Evolutionary conservation across 2,888 invertebrate species (phyloP).

Genomic region (Eristalis arbustorum): DNA sequence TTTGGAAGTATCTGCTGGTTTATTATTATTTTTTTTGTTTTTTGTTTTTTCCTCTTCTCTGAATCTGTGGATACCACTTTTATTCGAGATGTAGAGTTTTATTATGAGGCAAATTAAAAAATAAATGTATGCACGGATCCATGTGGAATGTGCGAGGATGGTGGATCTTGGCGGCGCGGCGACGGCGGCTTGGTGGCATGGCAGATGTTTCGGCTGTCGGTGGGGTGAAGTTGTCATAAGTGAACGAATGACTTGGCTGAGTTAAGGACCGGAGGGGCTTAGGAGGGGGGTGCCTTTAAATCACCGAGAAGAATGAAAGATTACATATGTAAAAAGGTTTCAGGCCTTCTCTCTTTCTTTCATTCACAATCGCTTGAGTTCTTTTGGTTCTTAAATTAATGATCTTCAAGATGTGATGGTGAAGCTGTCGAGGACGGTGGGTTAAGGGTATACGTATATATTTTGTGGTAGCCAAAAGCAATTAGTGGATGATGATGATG

Average conservation of each 20-base stretch:
- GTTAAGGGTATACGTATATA: neutral
- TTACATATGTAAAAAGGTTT: constrained; percentile 29
- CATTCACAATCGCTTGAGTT: neutral
- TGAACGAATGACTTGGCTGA: constrained; percentile 19
- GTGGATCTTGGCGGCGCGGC: neutral
- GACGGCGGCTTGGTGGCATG: neutral
- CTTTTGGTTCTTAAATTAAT: constrained; percentile 25
- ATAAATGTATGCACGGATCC: neutral
- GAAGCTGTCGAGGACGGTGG: neutral
- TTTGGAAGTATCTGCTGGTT: constrained; percentile 51
- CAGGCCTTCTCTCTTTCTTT: neutral
- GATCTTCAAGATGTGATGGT: neutral
- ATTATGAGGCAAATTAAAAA: constrained; percentile 45
- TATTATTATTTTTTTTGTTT: constrained; percentile 3
- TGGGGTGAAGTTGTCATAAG: constrained; percentile 34
- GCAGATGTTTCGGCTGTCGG: constrained; percentile 22
- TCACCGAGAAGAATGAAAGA: constrained; percentile 14
- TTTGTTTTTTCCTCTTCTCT: constrained; percentile 1
- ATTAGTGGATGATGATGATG: neutral
- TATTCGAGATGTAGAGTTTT: constrained; percentile 42
- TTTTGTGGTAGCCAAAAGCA: neutral
- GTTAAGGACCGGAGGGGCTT: neutral
- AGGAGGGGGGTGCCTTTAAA: neutral
- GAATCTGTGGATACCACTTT: constrained; percentile 37
- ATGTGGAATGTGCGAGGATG: constrained; percentile 31